Evolutionary conservation across 2,797 vertebrate genomes (phyloP), one percentile per base, ranked within the genome.

Genomic region (Silurus lanzhouensis): DNA sequence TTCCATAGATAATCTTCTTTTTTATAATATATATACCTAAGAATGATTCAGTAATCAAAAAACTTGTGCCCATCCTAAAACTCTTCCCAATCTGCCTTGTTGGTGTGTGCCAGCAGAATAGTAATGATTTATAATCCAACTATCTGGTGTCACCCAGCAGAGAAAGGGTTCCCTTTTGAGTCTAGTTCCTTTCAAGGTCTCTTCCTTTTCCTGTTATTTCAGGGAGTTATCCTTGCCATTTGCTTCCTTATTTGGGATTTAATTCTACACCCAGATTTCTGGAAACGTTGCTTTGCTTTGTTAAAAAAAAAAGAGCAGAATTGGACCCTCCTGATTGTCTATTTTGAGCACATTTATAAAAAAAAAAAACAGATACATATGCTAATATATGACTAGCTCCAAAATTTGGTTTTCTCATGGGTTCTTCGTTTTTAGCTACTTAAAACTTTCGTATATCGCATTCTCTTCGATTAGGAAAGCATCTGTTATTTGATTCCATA

Each of bases 131-230:
- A 78, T 78, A 60, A 78, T 61, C 27, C 10, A 5, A 61, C 76
- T n/a, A 25, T 63, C 60, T 63, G 60, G 60, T 64, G 38, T 15
- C 58, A 63, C 76, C 20, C 31, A 79, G 31, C 63, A 63, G 76
- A 63, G 19, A 38, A 79, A 22, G 57, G 31, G 57, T 38, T 78
- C 19, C 10, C 6, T 44, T 77, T 38, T 31, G 9, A 61, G 4
- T 13, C 20, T 46, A 20, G 58, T 63, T 64, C 17, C 38, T 48
- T 79, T 64, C 38, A 79, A 61, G 19, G 58, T 61, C 58, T 44
- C 25, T 52, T 46, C 38, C 38, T 10, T 22, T 66, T 80, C 77
- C 77, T 80, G 77, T 64, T 80, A 61, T 80, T 80, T 64, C 60
- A 64, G 44, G 13, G 38, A 25, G 38, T 64, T 80, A 5, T 48